A percentile compares a stretch with the other conserved stretches of the same genome.
Evolutionary conservation across 2,113 vertebrate genomes (phyloP).

Genomic region (Ibidorhyncha struthersii): DNA sequence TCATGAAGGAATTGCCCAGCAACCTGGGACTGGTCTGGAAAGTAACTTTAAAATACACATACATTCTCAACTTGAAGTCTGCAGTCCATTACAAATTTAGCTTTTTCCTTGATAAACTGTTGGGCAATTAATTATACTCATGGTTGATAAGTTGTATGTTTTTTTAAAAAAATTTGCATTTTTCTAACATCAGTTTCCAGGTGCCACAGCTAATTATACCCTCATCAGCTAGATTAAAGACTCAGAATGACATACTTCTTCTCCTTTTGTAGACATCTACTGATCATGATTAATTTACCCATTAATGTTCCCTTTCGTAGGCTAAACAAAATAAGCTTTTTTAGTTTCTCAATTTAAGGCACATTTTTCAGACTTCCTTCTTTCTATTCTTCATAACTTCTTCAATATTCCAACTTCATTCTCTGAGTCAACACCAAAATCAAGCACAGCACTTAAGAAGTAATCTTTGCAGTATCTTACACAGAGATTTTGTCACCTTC

Average conservation of each 20-base stretch:
- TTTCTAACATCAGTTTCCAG: neutral
- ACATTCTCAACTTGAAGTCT: neutral
- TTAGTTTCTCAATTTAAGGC: neutral
- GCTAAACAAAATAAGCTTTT: neutral
- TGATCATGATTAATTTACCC: neutral
- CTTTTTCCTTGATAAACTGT: neutral
- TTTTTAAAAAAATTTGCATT: neutral
- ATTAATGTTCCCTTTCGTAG: neutral
- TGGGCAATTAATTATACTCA: neutral
- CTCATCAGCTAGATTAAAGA: neutral
- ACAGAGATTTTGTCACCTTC: neutral
- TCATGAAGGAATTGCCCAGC: neutral
- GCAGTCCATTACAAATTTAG: neutral
- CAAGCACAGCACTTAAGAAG: neutral
- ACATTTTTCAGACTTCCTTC: neutral
- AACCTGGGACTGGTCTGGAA: neutral
- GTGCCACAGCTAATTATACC: neutral
- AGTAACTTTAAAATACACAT: neutral
- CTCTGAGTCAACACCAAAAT: neutral
- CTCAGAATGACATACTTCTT: neutral
- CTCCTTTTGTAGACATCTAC: neutral
- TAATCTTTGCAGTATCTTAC: neutral
- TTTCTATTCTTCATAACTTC: neutral
- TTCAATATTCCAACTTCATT: neutral
- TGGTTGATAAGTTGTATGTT: neutral